These are phyloP conservation scores for Drosophila truncata DNA, from an alignment of 1,140 invertebrate genomes.

Conservation along the genomic window DNA sequence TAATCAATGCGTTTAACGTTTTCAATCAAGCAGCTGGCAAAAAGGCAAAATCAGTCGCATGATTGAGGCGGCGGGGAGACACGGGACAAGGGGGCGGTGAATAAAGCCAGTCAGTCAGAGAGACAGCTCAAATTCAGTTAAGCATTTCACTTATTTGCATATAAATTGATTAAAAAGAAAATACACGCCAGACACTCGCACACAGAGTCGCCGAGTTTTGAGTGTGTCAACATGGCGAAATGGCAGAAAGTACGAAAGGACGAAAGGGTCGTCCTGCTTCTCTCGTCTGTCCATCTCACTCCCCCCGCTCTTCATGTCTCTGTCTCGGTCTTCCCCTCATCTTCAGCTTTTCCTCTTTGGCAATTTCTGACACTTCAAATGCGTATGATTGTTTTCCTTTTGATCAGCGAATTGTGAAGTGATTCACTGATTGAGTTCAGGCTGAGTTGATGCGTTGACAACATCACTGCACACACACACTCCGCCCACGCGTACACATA, in stretches of 20 bases:
- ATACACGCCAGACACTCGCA: slow-evolving; percentile 64
- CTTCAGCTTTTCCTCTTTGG: slow-evolving; percentile 43
- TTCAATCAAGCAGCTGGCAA: slow-evolving; percentile 77
- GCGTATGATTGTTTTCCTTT: slow-evolving; percentile 84
- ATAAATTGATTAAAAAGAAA: slow-evolving; percentile 84
- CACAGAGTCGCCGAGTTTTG: slow-evolving; percentile 59
- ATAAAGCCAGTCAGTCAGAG: slow-evolving; percentile 32
- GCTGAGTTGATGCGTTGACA: slow-evolving; percentile 78
- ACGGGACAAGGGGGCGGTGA: background rate
- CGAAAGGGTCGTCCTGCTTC: slow-evolving; percentile 68
- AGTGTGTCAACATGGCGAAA: slow-evolving; percentile 73
- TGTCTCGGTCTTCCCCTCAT: background rate
- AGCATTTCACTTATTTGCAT: slow-evolving; percentile 84
- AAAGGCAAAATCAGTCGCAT: slow-evolving; percentile 45
- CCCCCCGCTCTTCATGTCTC: slow-evolving; percentile 10
- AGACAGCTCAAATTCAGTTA: slow-evolving; percentile 81
- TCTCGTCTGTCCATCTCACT: slow-evolving; percentile 13
- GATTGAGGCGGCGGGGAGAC: slow-evolving; percentile 5
- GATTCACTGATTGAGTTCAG: slow-evolving; percentile 83
- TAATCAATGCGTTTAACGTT: slow-evolving; percentile 83
- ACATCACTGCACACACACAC: slow-evolving; percentile 62
- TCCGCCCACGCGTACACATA: slow-evolving; percentile 17
- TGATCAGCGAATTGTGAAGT: slow-evolving; percentile 83
- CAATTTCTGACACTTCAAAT: slow-evolving; percentile 84
- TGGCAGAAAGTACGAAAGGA: slow-evolving; percentile 62